A percentile compares a stretch with the other conserved stretches of the same genome.
These are phyloP conservation scores for Ictalurus furcatus DNA, from an alignment of 2,113 vertebrate genomes.

Conservation along the genomic window DNA sequence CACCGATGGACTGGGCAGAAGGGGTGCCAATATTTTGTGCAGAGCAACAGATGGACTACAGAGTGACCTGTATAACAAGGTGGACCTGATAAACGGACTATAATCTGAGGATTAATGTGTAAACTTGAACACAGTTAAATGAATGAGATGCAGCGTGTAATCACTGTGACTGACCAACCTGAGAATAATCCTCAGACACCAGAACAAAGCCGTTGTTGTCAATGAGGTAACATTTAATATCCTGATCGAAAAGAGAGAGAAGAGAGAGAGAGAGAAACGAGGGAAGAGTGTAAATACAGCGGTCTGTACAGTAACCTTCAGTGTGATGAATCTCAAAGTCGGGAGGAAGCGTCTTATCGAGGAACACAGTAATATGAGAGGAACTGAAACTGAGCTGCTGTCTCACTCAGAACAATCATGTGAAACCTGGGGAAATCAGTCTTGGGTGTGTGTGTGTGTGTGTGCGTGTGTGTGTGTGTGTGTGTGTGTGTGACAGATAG, in stretches of 20 bases:
- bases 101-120: not conserved
- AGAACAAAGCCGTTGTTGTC: conserved; percentile 99
- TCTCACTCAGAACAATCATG: not conserved
- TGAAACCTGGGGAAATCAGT: too few relatives aligned
- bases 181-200: conserved; percentile 88
- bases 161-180: conserved; percentile 71
- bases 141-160: not conserved
- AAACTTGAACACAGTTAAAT: not conserved
- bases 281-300: not conserved
- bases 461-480: not conserved
- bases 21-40: not conserved
- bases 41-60: not conserved
- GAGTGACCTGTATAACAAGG: not conserved
- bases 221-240: conserved; percentile 95
- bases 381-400: not conserved
- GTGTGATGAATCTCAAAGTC: not conserved
- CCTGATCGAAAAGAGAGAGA: conserved; percentile 64
- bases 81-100: not conserved
- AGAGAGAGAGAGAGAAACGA: not conserved
- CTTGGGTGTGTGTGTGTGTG: not conserved
- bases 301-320: too few relatives aligned
- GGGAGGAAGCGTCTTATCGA: not conserved
- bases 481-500: too few relatives aligned
- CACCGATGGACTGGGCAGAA: not conserved
- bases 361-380: not conserved